Conservation (phyloP, 2,797 vertebrate species). For the Sebastes nivosus region DNA sequence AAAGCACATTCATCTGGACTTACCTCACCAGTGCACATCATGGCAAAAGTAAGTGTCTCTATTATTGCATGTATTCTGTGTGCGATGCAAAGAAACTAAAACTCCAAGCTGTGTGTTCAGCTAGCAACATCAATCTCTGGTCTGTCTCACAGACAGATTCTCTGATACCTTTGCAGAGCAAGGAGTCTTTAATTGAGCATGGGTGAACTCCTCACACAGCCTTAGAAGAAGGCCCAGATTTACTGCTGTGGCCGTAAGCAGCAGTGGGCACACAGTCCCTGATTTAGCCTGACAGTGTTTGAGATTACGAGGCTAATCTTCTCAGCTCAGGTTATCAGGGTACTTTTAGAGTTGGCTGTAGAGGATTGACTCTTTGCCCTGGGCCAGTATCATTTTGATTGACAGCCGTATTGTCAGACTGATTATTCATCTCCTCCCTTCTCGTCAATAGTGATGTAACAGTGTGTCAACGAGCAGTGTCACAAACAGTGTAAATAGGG, state of each 20-base stretch:
- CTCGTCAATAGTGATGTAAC: background rate
- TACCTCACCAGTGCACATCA: background rate
- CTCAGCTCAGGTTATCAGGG: slow-evolving; percentile 51
- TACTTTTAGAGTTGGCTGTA: slow-evolving; percentile 50
- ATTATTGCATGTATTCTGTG: background rate
- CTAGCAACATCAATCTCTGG: background rate
- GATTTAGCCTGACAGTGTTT: slow-evolving; percentile 59
- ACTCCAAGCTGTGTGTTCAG: background rate
- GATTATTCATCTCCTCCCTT: background rate
- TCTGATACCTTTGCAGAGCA: slow-evolving; percentile 1
- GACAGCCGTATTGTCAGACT: slow-evolving; percentile 10
- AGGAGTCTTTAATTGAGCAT: background rate
- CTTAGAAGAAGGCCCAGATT: slow-evolving; percentile 30
- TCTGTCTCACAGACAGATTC: background rate
- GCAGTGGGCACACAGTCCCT: slow-evolving; percentile 21
- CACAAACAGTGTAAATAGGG: background rate
- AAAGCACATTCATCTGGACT: background rate
- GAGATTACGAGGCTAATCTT: slow-evolving; percentile 72
- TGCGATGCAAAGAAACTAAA: background rate
- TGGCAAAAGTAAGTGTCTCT: background rate
- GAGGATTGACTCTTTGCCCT: slow-evolving; percentile 22
- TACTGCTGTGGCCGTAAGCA: slow-evolving; percentile 29
- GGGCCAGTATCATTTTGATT: slow-evolving; percentile 46
- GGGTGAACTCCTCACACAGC: background rate
- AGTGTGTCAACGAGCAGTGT: background rate